Evolutionary conservation across 1,140 invertebrate species (phyloP).

Genomic region (Cyrtorhinus lividipennis): DNA sequence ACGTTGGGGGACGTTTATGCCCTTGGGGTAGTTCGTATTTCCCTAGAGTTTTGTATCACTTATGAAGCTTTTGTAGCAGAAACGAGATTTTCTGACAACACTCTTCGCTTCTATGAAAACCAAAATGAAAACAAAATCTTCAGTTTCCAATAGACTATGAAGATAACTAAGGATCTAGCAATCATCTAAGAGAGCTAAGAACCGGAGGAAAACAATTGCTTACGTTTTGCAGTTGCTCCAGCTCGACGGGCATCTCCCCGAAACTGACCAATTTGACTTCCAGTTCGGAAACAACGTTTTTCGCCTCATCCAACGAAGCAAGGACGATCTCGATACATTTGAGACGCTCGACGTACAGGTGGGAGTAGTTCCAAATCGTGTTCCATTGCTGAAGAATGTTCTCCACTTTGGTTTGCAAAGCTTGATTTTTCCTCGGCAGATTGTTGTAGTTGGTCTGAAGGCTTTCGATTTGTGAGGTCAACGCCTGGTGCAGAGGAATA

Average conservation of each 20-base stretch:
- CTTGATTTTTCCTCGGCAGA: conserved; percentile 72
- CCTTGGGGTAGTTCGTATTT: too few relatives aligned
- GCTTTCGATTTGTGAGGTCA: conserved; percentile 66
- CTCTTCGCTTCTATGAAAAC: too few relatives aligned
- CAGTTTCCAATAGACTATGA: too few relatives aligned
- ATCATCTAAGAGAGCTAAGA: too few relatives aligned
- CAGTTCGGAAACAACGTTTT: conserved; percentile 74
- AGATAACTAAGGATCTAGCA: too few relatives aligned
- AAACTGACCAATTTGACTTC: conserved; percentile 78
- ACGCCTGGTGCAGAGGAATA: conserved; percentile 31
- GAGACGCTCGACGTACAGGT: conserved; percentile 74
- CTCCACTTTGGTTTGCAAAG: conserved; percentile 77
- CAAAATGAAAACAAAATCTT: too few relatives aligned
- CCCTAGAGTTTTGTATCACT: background rate
- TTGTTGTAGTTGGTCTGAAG: conserved; percentile 67
- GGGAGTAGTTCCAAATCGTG: conserved; percentile 67
- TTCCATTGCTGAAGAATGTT: conserved; percentile 84
- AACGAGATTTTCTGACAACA: too few relatives aligned
- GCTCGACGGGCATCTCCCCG: conserved; percentile 64
- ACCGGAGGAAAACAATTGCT: too few relatives aligned
- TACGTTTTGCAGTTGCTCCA: conserved; percentile 55
- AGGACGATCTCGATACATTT: conserved; percentile 85
- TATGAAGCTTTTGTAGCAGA: background rate
- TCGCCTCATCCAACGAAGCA: conserved; percentile 75
- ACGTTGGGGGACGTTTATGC: background rate